A percentile compares a stretch with the other conserved stretches of the same genome.
Evolutionary conservation across 2,113 vertebrate genomes (phyloP).

Genomic region (Psephotus haematonotus): DNA sequence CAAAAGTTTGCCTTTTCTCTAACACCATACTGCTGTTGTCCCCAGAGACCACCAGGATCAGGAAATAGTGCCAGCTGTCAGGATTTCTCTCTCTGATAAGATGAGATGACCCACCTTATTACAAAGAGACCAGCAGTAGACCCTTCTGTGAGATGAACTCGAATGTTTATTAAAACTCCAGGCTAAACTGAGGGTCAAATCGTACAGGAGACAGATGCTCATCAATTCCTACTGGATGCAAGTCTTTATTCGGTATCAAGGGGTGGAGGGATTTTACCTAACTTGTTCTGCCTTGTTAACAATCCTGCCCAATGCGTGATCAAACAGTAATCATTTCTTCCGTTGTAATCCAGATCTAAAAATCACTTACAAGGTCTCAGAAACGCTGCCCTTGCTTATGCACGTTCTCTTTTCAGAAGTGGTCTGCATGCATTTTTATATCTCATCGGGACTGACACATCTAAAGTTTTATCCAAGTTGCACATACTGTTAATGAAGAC

Average conservation of each 20-base stretch:
- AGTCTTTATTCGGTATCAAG: constrained; percentile 19
- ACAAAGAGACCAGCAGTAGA: constrained; percentile 48
- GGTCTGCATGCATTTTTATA: not conserved
- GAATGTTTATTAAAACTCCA: constrained; percentile 63
- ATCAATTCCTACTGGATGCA: constrained; percentile 45
- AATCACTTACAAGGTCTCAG: constrained; percentile 45
- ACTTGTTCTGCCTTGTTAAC: constrained; percentile 56
- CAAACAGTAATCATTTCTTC: constrained; percentile 34
- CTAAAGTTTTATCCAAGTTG: constrained; percentile 67
- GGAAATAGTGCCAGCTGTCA: constrained; percentile 70
- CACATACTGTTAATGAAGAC: constrained; percentile 69
- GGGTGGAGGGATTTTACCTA: constrained; percentile 52
- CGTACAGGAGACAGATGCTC: constrained; percentile 55
- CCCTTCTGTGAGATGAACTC: constrained; percentile 64
- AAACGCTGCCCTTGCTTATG: not conserved
- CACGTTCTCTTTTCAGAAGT: not conserved
- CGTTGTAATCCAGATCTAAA: constrained; percentile 58
- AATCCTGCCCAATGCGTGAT: constrained; percentile 39
- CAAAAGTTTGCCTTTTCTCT: constrained; percentile 80
- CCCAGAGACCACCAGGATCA: constrained; percentile 55
- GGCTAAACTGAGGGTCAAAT: constrained; percentile 61
- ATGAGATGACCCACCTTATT: constrained; percentile 75
- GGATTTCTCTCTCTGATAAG: constrained; percentile 66
- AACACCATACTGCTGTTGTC: constrained; percentile 71
- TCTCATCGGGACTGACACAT: not conserved